Base-by-base conservation (phyloP, 1,140 invertebrate genomes). In the Dreissena polymorpha region DNA sequence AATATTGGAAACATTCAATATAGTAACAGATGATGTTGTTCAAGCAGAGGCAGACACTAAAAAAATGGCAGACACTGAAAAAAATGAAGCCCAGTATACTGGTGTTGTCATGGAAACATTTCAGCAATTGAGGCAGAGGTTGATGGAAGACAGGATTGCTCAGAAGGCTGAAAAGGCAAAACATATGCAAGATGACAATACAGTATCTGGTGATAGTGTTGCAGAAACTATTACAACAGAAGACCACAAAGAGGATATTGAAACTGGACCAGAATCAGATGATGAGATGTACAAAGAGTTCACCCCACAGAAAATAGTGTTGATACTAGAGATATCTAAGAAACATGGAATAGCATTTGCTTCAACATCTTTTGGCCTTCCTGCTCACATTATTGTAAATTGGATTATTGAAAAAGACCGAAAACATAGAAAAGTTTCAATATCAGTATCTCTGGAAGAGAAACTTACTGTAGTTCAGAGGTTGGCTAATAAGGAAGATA, bases 361-460 rank as follows among this genome's bases (percentile, higher is more conserved):
- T 53, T 82, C 70, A 21, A 73, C 79, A 10, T 82, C 79, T 0
- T 82, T 82, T 68, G 79, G 79, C 25, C 55, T 82, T 14, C 79
- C 79, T 14, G 70, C 69, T 10, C 64, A 70, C 12, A 71, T 82
- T 0, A 82, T 82, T 73, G 79, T 82, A 0, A 82, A 82, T 18
- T 82, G 79, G 79, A 74, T 74, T 10, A 68, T 82, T n/a, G 79
- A 82, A 68, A 82, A 82, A 82, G 79, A 82, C 71, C 63, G 79
- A 57, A 82, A 82, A 29, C 79, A 82, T 16, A 65, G 79, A 39
- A 82, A 68, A 68, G 70, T 53, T 21, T 21, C 79, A 16, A 8
- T 64, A 21, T 72, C 63, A 13, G 51, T 74, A 55, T 73, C 27
- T 51, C 50, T 82, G n/a, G 79, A 82, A 82, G 79, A 73, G 73